phyloP scores from a whole-genome alignment of 2,888 invertebrate genomes.

The Pseudococcus viburni region DNA sequence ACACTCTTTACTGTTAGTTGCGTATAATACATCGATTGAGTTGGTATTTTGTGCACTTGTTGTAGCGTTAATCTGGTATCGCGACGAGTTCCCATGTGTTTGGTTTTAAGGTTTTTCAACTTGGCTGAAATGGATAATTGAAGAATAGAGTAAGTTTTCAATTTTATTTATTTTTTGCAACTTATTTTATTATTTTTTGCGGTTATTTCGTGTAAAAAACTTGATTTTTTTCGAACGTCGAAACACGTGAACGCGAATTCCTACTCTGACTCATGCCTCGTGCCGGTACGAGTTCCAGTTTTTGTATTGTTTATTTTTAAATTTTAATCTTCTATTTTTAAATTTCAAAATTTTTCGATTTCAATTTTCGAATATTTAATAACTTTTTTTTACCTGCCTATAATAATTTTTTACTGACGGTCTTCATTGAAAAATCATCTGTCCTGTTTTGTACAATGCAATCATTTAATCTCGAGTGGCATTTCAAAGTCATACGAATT shows the following conservation, averaged over 20 bases:
- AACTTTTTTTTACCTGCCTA: too few relatives aligned
- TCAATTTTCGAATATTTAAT: background rate
- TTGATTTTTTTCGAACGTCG: too few relatives aligned
- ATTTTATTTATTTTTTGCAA: background rate
- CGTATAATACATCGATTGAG: background rate
- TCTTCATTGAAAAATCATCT: background rate
- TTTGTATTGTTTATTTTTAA: too few relatives aligned
- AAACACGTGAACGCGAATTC: too few relatives aligned
- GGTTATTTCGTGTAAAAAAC: background rate
- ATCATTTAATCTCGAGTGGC: background rate
- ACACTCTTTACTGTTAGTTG: slow-evolving; percentile 37
- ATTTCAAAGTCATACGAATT: background rate
- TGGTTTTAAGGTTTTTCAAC: background rate
- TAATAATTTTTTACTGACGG: background rate
- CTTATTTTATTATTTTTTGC: background rate
- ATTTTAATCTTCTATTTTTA: background rate
- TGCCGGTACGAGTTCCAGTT: too few relatives aligned
- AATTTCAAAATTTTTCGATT: background rate
- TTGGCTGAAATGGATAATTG: background rate
- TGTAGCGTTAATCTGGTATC: slow-evolving; percentile 22
- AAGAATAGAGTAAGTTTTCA: background rate
- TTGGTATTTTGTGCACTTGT: slow-evolving; percentile 3
- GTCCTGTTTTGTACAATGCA: background rate
- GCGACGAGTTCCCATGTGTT: slow-evolving; percentile 19
- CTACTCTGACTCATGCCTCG: too few relatives aligned